Evolutionary conservation across 2,888 invertebrate genomes (phyloP), one percentile per base, ranked within the genome.

Genomic region (Platerodrilus igneus): DNA sequence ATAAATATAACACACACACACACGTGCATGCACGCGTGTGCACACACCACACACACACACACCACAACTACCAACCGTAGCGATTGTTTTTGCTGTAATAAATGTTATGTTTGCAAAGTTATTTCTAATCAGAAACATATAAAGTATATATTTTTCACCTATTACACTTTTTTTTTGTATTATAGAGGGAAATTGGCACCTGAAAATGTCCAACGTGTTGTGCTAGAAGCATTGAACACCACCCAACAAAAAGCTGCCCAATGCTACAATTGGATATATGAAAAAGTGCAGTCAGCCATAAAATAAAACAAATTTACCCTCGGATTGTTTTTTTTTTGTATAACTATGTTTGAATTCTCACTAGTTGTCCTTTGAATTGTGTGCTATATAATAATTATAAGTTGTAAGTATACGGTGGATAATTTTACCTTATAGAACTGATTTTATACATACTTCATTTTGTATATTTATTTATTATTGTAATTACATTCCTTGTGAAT

Each of bases 141-240:
- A 19, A 19, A 19, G 19, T 19, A 8, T 8, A 19, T 19, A 19
- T 6, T 19, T 19, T 5, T 19, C 19, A 19, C 5, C 7, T 19
- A 19, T 19, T 19, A 22, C n/a, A n/a, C n/a, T n/a, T n/a, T n/a
- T n/a, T n/a, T n/a, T n/a, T n/a, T n/a, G n/a, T n/a, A n/a, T 47
- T 43, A 2, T 25, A 86, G 87, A 26, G 86, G 86, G 3, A 79
- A 80, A 41, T 73, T 86, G 64, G 85, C 86, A 34, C 86, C 86
- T 4, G 85, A 86, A 66, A 83, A 79, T 58, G 72, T 87, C 33
- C 80, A 81, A 52, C 80, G 75, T 66, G 82, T 81, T 44, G 79
- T 81, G 1, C 66, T 74, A 42, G 68, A 73, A 25, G 81, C 81
- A 0, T 69, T 85, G 8, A 82, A 85, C 54, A 76, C 78, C 41